A percentile compares a stretch with the other conserved stretches of the same genome.
Evolutionary conservation across 2,797 vertebrate species (phyloP).

Genomic region (Sus cebifrons): DNA sequence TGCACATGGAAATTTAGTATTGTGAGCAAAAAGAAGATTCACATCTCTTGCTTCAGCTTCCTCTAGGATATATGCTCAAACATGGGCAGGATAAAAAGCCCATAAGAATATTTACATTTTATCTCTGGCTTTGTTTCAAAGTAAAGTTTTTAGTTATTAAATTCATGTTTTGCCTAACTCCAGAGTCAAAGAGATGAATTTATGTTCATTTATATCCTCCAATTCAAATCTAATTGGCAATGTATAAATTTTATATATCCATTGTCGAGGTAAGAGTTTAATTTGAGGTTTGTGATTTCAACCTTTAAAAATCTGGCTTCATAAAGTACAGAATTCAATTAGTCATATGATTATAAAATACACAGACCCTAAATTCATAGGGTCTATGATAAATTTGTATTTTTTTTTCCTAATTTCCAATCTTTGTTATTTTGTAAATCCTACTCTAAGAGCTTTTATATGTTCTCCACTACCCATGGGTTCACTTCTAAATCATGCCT

Average conservation of each 20-base stretch:
- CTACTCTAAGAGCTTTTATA: not conserved
- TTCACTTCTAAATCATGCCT: not conserved
- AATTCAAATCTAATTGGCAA: not conserved
- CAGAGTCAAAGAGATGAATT: not conserved
- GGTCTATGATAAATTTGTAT: not conserved
- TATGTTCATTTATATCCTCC: not conserved
- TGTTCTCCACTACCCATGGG: not conserved
- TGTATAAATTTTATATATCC: not conserved
- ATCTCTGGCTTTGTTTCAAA: not conserved
- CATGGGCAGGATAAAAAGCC: not conserved
- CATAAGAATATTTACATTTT: constrained; percentile 5
- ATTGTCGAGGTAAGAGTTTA: constrained; percentile 3
- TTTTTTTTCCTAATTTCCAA: not conserved
- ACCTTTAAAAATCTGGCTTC: not conserved
- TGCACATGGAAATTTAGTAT: not conserved
- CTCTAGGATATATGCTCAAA: not conserved
- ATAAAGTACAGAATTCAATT: not conserved
- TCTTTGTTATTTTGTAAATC: not conserved
- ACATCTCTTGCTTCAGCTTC: not conserved
- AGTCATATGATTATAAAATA: constrained; percentile 5
- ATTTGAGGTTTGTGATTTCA: constrained; percentile 16
- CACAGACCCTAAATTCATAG: not conserved
- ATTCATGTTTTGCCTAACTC: not conserved
- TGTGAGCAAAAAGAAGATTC: constrained; percentile 25
- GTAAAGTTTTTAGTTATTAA: not conserved